phyloP scores from a whole-genome alignment of 2,113 vertebrate genomes.

The Arizona elegans region DNA sequence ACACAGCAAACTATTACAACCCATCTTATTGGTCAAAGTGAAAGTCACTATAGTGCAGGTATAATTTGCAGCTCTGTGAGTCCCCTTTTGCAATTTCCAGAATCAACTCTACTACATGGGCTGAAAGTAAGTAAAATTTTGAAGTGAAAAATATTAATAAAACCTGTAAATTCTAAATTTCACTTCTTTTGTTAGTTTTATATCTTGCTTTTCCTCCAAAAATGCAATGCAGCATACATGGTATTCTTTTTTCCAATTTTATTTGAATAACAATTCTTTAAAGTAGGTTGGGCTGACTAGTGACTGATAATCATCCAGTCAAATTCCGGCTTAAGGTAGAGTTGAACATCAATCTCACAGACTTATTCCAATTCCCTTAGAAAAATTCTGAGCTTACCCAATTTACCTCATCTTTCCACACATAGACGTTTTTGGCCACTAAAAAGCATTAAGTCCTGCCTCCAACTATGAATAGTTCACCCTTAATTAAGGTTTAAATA shows the following conservation, averaged over 20 bases:
- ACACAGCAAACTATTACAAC: neutral
- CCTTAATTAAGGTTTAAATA: neutral
- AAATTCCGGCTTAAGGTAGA: neutral
- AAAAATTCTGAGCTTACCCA: neutral
- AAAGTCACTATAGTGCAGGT: neutral
- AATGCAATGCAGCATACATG: neutral
- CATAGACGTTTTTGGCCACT: neutral
- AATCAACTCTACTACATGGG: neutral
- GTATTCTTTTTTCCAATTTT: neutral
- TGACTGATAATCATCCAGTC: neutral
- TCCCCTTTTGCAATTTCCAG: neutral
- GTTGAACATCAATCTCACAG: neutral
- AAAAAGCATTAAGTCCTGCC: neutral
- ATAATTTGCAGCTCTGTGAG: neutral
- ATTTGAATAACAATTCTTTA: neutral
- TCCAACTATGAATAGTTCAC: neutral
- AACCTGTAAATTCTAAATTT: neutral
- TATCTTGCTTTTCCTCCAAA: neutral
- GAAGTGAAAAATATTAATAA: neutral
- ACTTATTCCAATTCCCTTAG: neutral
- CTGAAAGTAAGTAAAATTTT: neutral
- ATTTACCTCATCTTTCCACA: neutral
- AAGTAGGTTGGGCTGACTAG: neutral
- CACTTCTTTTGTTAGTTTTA: neutral
- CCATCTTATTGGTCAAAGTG: neutral